A percentile compares a stretch with the other conserved stretches of the same genome.
These are phyloP conservation scores for Blennius ocellaris DNA, from an alignment of 2,113 vertebrate genomes.

Conservation along the genomic window DNA sequence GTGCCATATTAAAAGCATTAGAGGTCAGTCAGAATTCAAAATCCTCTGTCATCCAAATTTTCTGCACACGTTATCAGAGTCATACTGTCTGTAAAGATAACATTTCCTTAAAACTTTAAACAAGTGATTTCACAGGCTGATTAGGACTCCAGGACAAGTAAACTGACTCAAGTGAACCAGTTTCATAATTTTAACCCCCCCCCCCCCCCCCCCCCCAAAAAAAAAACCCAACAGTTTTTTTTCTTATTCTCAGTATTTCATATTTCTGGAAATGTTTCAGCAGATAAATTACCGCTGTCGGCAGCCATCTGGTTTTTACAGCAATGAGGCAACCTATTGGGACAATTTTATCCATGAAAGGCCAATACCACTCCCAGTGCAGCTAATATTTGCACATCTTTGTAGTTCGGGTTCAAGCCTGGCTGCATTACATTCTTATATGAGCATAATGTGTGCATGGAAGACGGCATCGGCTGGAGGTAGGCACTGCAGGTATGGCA, in stretches of 20 bases:
- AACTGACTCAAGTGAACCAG: not conserved
- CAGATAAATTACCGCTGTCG: not conserved
- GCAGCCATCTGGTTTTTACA: not conserved
- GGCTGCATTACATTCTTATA: not conserved
- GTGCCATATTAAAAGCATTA: no score
- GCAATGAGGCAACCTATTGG: not conserved
- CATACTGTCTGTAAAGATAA: no score
- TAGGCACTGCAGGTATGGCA: conserved; percentile 55
- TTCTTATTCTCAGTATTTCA: not conserved
- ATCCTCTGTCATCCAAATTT: no score
- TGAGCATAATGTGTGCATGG: not conserved
- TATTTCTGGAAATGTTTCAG: not conserved
- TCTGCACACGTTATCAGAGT: no score
- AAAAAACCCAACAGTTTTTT: not conserved
- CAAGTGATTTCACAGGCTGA: not conserved
- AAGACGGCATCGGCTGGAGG: conserved; percentile 29
- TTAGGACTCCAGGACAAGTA: not conserved
- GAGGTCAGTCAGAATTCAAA: no score
- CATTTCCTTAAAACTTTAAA: not conserved
- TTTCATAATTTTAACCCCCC: not conserved
- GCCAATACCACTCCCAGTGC: not conserved
- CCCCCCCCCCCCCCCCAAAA: no score
- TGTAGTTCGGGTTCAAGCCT: not conserved
- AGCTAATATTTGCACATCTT: not conserved
- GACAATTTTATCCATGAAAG: not conserved